A percentile compares a stretch with the other conserved stretches of the same genome.
phyloP scores from a whole-genome alignment of 2,113 vertebrate species.

The Plecturocebus donacophilus region DNA sequence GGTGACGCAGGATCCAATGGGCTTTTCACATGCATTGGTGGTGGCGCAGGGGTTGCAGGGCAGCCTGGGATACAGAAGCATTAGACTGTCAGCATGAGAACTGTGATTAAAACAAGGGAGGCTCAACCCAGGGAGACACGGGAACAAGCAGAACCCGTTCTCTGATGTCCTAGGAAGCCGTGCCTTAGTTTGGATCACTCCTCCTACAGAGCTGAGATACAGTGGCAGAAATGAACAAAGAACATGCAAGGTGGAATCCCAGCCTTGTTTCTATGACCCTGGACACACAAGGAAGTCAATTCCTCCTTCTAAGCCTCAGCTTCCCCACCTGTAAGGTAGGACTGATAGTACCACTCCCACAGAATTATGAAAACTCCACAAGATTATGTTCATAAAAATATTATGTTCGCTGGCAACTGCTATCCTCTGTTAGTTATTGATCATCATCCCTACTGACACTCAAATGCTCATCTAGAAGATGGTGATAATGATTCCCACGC shows the following conservation, averaged over 20 bases:
- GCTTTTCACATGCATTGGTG: conserved; percentile 8
- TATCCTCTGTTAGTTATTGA: background rate
- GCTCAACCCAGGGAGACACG: background rate
- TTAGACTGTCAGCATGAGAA: background rate
- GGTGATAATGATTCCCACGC: background rate
- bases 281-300: background rate
- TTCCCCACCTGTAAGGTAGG: background rate
- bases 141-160: background rate
- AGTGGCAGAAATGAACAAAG: background rate
- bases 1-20: conserved; percentile 26
- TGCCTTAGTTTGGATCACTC: background rate
- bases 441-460: background rate
- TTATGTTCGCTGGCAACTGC: background rate
- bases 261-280: background rate
- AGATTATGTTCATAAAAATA: background rate
- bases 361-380: background rate
- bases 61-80: conserved; percentile 38
- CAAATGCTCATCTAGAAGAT: background rate
- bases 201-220: background rate
- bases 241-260: background rate
- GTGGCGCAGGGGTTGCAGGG: conserved; percentile 71
- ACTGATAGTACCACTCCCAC: no score
- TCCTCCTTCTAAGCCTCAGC: background rate
- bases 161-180: background rate
- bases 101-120: background rate